These are phyloP conservation scores for Chymomyza procnemis DNA, from an alignment of 2,888 invertebrate genomes.

Conservation along the genomic window DNA sequence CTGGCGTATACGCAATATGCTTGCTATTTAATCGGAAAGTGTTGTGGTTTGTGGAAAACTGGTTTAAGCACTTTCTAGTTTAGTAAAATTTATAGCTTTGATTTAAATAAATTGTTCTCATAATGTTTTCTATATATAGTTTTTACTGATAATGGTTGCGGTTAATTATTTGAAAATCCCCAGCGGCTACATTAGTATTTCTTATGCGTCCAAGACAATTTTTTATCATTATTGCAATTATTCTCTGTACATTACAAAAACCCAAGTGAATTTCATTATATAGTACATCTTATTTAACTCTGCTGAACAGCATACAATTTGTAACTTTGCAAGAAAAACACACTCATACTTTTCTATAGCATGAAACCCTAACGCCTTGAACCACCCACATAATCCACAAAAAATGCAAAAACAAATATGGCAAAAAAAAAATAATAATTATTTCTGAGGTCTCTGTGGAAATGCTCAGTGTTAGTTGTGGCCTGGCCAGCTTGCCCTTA, in stretches of 20 bases:
- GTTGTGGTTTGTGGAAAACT: background rate
- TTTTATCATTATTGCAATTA: background rate
- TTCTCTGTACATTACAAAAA: background rate
- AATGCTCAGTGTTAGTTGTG: slow-evolving; percentile 20
- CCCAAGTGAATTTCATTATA: background rate
- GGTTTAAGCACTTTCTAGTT: background rate
- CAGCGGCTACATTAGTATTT: background rate
- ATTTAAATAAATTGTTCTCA: background rate
- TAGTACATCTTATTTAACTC: background rate
- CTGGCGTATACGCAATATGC: slow-evolving; percentile 30
- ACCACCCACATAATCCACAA: background rate
- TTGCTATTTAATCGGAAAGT: background rate
- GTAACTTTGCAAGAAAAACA: background rate
- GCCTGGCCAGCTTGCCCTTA: slow-evolving; percentile 41
- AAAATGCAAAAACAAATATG: slow-evolving; percentile 45
- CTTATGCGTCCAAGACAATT: background rate
- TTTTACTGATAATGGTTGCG: background rate
- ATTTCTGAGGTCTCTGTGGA: slow-evolving; percentile 65
- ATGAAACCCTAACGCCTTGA: background rate
- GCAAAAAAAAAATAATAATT: slow-evolving; percentile 69
- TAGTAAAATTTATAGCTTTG: background rate
- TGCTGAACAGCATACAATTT: background rate
- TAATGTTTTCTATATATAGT: background rate
- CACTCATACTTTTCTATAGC: background rate
- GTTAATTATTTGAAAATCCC: background rate